Base-by-base conservation (phyloP, 2,113 vertebrate species). In the Onychostruthus taczanowskii region DNA sequence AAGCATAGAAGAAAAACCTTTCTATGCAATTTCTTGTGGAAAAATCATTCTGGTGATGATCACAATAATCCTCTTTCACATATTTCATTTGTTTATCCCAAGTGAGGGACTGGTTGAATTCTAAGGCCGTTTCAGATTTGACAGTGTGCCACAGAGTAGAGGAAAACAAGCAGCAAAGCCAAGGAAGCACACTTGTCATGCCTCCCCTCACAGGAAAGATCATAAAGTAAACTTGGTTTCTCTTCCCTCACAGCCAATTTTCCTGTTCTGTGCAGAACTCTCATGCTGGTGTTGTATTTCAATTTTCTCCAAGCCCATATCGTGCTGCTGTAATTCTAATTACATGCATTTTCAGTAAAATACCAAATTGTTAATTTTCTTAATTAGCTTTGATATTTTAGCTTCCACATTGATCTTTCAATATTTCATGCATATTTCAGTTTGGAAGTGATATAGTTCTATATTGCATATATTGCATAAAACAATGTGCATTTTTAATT, bases 381-480 rank as follows among this genome's bases (percentile, higher is more conserved):
- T 97, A 96, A 97, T 98, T 97, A 96, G 83, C 85, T 96, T 90
- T 95, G 93, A 73, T 96, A 95, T 96, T 97, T 93, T 82, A 93
- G 70, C 50, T 97, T 96, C 89, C 64, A 92, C 75, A 93, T 96
- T 77, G 41, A 81, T 91, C 68, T 95, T 88, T 76, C 91, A 56
- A 9, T 78, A 59, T 94, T 92, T 94, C 90, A 52, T 92, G 74
- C 82, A n/a, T 94, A 73, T 94, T 97, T 97, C 72, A 39, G 2
- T 59, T 74, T 93, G 64, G 35, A 87, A 89, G 13, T 39, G 20
- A n/a, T 81, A 20, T 6, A 55, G 7, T 43, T 87, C 58, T 77
- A 2, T 52, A n/a, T 23, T 8, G 0, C 24, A 41, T 52, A 59
- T 44, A 47, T 37, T 37, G 37, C 19, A 19, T 66, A 58, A 87